These are phyloP conservation scores for Trichomycterus rosablanca DNA, from an alignment of 2,113 vertebrate genomes.

Conservation along the genomic window DNA sequence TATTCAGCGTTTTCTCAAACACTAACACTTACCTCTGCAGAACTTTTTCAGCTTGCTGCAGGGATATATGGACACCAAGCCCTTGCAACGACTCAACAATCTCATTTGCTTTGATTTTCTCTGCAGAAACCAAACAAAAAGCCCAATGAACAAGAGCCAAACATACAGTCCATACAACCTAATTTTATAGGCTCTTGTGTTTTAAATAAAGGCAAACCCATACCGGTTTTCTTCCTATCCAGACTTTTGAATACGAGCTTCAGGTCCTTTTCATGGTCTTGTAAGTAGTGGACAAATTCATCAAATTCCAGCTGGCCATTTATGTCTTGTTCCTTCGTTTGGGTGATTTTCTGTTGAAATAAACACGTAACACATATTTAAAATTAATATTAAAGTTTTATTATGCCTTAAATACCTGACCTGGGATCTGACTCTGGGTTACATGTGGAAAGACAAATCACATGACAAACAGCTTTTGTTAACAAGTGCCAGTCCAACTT, in stretches of 20 bases:
- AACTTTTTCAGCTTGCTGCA: conserved; percentile 93
- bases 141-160: too few relatives aligned
- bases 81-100: conserved; percentile 92
- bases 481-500: too few relatives aligned
- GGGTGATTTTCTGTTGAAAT: conserved; percentile 92
- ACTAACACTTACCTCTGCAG: conserved; percentile 83
- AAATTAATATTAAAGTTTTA: too few relatives aligned
- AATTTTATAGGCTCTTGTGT: too few relatives aligned
- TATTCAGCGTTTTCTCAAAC: too few relatives aligned
- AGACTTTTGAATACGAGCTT: conserved; percentile 91
- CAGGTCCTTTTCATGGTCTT: conserved; percentile 94
- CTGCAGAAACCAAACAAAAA: too few relatives aligned
- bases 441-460: too few relatives aligned
- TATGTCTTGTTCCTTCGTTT: conserved; percentile 89
- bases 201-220: not conserved
- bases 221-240: conserved; percentile 94
- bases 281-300: conserved; percentile 93
- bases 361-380: too few relatives aligned
- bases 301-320: conserved; percentile 94
- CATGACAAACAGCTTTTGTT: too few relatives aligned
- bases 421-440: conserved; percentile 33
- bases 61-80: conserved; percentile 89
- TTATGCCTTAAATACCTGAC: not conserved
- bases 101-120: too few relatives aligned
- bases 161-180: conserved; percentile 89